Percentiles rank a stretch among this genome's conserved stretches.
These are phyloP conservation scores for Melieria crassipennis DNA, from an alignment of 2,888 invertebrate species.

Conservation along the genomic window DNA sequence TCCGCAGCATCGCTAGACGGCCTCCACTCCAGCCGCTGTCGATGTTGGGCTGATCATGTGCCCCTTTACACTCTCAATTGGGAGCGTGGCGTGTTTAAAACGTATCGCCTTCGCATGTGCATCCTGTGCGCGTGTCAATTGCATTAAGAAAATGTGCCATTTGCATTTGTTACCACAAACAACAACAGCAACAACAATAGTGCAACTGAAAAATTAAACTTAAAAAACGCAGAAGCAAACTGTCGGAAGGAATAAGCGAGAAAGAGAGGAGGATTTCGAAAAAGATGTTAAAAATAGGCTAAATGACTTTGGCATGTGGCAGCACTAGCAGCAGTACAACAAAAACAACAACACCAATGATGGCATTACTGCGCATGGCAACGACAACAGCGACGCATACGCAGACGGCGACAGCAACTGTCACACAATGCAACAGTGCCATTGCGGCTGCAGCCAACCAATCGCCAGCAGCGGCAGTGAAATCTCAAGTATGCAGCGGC, in stretches of 20 bases:
- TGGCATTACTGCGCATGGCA: slow-evolving; percentile 3
- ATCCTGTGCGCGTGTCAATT: slow-evolving; percentile 28
- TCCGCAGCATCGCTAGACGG: no score
- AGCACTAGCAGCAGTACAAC: slow-evolving; percentile 14
- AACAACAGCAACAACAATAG: slow-evolving; percentile 3
- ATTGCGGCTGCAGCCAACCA: slow-evolving; percentile 9
- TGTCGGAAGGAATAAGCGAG: not conserved
- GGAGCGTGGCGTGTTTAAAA: no score
- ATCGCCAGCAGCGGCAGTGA: no score
- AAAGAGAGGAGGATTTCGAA: slow-evolving; percentile 3
- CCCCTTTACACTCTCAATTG: slow-evolving; percentile 7
- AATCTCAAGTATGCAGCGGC: not conserved
- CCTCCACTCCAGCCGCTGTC: no score
- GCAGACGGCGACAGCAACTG: slow-evolving; percentile 28
- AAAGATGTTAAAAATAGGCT: slow-evolving; percentile 35
- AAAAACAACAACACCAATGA: slow-evolving; percentile 18
- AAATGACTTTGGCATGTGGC: slow-evolving; percentile 39
- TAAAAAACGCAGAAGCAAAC: slow-evolving; percentile 8
- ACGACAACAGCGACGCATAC: slow-evolving; percentile 9
- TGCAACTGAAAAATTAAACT: not conserved
- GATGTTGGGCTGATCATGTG: slow-evolving; percentile 8
- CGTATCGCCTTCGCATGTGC: not conserved
- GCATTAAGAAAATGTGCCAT: slow-evolving; percentile 34
- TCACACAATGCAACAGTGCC: slow-evolving; percentile 9
- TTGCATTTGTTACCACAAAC: slow-evolving; percentile 20